Base-by-base conservation (phyloP, 2,797 vertebrate species). In the Alectoris magna region DNA sequence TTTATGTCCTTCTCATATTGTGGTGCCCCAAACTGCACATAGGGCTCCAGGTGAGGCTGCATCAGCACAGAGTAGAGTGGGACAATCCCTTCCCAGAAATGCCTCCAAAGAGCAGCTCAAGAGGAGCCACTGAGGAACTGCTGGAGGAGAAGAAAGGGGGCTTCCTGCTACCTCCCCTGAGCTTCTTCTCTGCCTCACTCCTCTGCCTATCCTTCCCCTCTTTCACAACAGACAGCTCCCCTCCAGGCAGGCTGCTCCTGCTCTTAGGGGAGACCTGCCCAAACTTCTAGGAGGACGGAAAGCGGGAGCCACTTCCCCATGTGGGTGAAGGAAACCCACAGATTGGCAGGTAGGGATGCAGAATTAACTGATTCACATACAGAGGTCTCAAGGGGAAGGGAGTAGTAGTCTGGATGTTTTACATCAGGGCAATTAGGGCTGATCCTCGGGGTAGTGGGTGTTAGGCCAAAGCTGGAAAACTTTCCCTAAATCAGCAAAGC, bases 391-490 rank as follows among this genome's bases (percentile, higher is more conserved):
- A 84, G 87, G 91, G 58, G 43, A 95, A 94, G 71, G 91, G 91
- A 95, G 92, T 51, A 78, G 89, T 85, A 84, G 58, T 69, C 91
- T 41, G 83, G 51, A 75, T 91, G 64, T 91, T 95, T 95, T 94
- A 92, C 92, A 96, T 90, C 62, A 58, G 92, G 75, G 84, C 71
- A 80, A 86, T 93, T 87, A 91, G 74, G 68, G 86, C 90, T 95
- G 75, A 84, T 93, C 94, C 95, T 95, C 51, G 0, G 68, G 93
- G 95, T 81, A 63, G 68, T 87, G 78, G 66, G 84, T 84, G 58
- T 87, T 67, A 95, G 93, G 90, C 93, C 85, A 94, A 94, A 69
- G 88, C 69, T 93, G 58, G 59, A 91, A 96, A 93, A 82, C 69
- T 90, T 91, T 77, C 92, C 84, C 83, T 84, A 80, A 92, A 82